phyloP scores from a whole-genome alignment of 2,888 invertebrate species.

The Tortricodes alternella region DNA sequence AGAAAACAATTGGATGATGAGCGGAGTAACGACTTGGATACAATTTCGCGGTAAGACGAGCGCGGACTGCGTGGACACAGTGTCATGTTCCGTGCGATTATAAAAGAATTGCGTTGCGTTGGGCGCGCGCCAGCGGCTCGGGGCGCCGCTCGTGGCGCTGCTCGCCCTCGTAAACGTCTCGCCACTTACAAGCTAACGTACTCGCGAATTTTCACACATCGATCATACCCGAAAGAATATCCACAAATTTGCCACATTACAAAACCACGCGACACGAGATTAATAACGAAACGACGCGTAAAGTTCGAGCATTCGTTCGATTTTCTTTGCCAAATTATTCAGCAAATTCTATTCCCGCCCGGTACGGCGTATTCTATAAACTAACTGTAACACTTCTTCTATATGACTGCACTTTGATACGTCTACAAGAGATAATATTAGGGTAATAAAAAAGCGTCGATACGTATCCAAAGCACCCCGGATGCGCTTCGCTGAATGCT shows the following conservation, averaged over 20 bases:
- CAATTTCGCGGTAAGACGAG: conserved; percentile 40
- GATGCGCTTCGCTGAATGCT: too few relatives aligned
- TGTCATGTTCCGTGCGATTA: conserved; percentile 36
- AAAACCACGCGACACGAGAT: not conserved
- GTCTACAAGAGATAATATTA: too few relatives aligned
- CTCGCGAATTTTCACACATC: conserved; percentile 11
- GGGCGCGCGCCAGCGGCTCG: conserved; percentile 36
- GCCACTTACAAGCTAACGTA: conserved; percentile 7
- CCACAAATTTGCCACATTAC: not conserved
- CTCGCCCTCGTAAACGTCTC: conserved; percentile 17
- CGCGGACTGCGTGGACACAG: conserved; percentile 50
- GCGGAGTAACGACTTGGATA: conserved; percentile 16
- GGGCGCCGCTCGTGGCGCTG: conserved; percentile 25
- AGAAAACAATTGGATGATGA: conserved; percentile 1
- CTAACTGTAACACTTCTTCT: conserved; percentile 24
- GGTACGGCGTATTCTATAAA: not conserved
- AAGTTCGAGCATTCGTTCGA: not conserved
- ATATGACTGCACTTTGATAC: too few relatives aligned
- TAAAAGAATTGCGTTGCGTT: conserved; percentile 33
- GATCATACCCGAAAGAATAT: not conserved
- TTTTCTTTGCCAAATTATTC: conserved; percentile 4
- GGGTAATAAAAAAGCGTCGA: too few relatives aligned
- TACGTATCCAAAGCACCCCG: too few relatives aligned
- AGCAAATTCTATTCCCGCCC: not conserved
- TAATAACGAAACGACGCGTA: not conserved